Evolutionary conservation across 2,888 invertebrate genomes (phyloP), one percentile per base, ranked within the genome.

Genomic region (Stenichneumon culpator): DNA sequence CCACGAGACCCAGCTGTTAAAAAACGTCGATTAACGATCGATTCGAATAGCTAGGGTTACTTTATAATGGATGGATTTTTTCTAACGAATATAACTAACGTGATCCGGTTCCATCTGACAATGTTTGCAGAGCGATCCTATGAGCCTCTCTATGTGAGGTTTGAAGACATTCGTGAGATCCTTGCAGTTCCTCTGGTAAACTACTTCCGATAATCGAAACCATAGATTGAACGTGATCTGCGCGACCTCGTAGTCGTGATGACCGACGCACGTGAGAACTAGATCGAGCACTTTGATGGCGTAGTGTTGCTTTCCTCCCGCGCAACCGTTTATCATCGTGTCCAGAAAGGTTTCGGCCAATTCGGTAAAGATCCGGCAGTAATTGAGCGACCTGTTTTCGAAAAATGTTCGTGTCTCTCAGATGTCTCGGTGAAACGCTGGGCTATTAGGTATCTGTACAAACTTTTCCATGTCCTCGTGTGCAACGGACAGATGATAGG

Each of bases 81-180:
- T 7, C 14, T n/a, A 9, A 54, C 39, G 32, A 9, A 25, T 39
- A 77, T 50, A 84, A 91, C 90, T 91, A 68, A 98, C 98, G 91
- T 97, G 97, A 93, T 99, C 99, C 0, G 98, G 97, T 91, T 99
- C 99, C 95, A 99, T 98, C 94, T 99, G 99, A 90, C 99, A 98
- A 93, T 99, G 99, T 82, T 97, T 95, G 88, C 98, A 98, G 9
- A 99, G 95, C 0, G 98, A 97, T 75, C 97, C 96, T 7, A 99
- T 97, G n/a, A 99, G 95, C 89, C 98, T 95, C 94, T 98, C 98
- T 81, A 99, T 96, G 93, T 98, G 98, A 0, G 99, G 99, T 91
- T 97, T 96, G 94, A 99, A 99, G 50, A 97, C 94, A 69, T 96
- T 95, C 1, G 97, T 98, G n/a, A 98, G 93, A 0, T 96, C 95